Percentiles rank a stretch among this genome's conserved stretches.
Evolutionary conservation across 1,140 invertebrate species (phyloP).

Genomic region (Samia ricini): DNA sequence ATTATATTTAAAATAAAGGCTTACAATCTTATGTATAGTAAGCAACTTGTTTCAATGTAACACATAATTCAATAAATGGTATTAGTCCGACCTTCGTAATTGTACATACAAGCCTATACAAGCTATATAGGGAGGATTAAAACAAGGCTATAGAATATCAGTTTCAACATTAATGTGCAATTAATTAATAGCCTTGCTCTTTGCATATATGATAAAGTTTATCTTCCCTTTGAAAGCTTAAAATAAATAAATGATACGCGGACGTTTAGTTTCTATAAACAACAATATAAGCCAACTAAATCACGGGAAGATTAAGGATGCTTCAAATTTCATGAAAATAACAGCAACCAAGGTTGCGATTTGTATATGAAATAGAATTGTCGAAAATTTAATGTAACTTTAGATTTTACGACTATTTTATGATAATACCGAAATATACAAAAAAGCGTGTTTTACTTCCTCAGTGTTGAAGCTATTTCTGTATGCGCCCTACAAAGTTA

Average conservation of each 20-base stretch:
- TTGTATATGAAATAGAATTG: not conserved
- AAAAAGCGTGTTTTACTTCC: not conserved
- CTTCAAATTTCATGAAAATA: constrained; percentile 33
- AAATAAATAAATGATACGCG: constrained; percentile 30
- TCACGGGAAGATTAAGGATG: constrained; percentile 43
- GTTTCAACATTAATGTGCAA: not conserved
- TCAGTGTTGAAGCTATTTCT: not conserved
- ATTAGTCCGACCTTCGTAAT: not conserved
- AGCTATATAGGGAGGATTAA: not conserved
- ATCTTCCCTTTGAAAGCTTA: constrained; percentile 38
- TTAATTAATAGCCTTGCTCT: constrained; percentile 27
- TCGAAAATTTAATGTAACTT: too few species aligned
- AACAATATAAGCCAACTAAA: constrained; percentile 36
- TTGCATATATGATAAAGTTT: constrained; percentile 30
- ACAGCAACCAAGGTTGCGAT: constrained; percentile 27
- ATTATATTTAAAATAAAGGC: too few species aligned
- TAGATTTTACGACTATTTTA: not conserved
- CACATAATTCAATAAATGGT: too few species aligned
- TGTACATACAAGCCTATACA: not conserved
- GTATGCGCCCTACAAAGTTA: not conserved
- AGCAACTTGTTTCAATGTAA: not conserved
- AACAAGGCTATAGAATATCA: not conserved
- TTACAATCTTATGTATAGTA: too few species aligned
- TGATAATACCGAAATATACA: not conserved
- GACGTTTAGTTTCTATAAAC: constrained; percentile 45